Percentiles rank a stretch among this genome's conserved stretches.
phyloP scores from a whole-genome alignment of 2,797 vertebrate species.

The Poliocrania exsul region DNA sequence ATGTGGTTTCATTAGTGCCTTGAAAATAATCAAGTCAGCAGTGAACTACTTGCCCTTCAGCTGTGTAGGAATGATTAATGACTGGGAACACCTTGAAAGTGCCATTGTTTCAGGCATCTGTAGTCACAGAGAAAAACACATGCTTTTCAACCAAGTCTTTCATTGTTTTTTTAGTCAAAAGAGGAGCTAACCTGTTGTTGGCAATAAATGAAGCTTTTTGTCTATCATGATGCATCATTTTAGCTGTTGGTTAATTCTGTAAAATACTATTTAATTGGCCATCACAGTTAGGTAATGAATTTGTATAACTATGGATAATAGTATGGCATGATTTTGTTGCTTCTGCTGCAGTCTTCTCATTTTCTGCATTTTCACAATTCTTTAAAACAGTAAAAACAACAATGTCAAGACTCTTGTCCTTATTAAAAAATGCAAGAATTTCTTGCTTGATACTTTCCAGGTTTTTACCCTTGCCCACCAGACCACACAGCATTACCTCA shows the following conservation, averaged over 20 bases:
- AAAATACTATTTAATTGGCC: not conserved
- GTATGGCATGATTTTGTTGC: not conserved
- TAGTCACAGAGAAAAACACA: not conserved
- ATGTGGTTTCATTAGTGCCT: not conserved
- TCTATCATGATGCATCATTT: not conserved
- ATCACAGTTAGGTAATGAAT: not conserved
- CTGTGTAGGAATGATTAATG: not conserved
- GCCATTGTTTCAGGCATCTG: not conserved
- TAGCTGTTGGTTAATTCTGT: not conserved
- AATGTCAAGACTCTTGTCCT: not conserved
- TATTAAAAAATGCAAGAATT: not conserved
- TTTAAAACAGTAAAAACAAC: not conserved
- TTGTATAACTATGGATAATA: not conserved
- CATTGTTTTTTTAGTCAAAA: not conserved
- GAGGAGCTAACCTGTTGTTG: not conserved
- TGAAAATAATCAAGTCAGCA: not conserved
- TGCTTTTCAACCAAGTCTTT: not conserved
- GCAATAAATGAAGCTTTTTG: not conserved
- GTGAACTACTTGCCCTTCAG: not conserved
- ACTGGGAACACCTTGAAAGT: not conserved
- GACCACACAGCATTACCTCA: not conserved
- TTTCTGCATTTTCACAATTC: conserved; percentile 2
- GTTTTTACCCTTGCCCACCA: not conserved
- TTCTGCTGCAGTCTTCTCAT: not conserved
- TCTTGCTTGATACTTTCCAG: not conserved